Conservation (phyloP, 2,113 vertebrate genomes). For the Cryptoleucopteryx plumbea region DNA sequence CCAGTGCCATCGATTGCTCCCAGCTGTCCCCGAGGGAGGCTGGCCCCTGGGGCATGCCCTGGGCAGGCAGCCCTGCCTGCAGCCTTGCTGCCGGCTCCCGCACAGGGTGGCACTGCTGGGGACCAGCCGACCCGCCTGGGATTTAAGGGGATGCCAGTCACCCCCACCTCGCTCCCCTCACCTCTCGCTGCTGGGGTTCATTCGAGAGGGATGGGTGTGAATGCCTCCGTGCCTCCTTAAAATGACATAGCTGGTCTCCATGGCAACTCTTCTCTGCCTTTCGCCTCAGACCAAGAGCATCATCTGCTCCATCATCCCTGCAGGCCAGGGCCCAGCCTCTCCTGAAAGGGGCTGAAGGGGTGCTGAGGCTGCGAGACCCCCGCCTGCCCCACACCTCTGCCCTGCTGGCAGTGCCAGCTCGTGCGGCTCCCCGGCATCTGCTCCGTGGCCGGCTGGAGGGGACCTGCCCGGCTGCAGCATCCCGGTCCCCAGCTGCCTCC, state of each 20-base stretch:
- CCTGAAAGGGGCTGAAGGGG: neutral
- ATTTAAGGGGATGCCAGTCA: neutral
- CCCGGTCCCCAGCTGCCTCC: too few species aligned
- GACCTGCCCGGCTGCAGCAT: accelerated
- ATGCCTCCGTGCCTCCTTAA: conserved; percentile 33
- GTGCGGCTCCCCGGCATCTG: accelerated
- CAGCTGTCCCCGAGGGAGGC: neutral
- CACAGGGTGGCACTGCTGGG: neutral
- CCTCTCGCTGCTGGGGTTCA: neutral
- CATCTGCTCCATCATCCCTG: conserved; percentile 49
- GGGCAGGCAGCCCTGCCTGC: neutral
- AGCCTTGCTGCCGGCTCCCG: accelerated
- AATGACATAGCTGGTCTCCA: conserved; percentile 60
- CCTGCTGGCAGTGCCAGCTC: neutral
- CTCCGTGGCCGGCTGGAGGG: accelerated
- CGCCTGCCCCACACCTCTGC: accelerated
- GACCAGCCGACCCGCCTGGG: neutral
- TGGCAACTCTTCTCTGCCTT: conserved; percentile 65
- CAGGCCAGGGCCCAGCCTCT: neutral
- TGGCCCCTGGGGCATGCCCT: neutral
- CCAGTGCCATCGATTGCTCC: neutral
- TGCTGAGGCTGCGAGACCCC: neutral
- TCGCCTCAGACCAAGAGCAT: conserved; percentile 58
- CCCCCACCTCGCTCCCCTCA: accelerated
- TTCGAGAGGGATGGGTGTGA: neutral